phyloP scores from a whole-genome alignment of 2,797 vertebrate species.

The Tenualosa thibaudeaui region DNA sequence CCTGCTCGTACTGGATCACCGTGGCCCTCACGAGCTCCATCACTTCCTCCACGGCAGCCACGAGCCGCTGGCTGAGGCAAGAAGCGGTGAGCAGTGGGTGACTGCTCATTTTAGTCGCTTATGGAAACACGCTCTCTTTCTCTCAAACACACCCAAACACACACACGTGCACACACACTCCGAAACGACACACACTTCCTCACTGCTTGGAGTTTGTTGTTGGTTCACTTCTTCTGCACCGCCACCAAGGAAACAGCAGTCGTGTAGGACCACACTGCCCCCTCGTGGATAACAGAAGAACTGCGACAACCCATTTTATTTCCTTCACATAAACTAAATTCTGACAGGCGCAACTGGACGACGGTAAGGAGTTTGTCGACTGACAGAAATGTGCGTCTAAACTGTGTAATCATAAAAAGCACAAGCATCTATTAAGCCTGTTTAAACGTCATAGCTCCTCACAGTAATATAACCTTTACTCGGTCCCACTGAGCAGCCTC shows the following conservation, averaged over 20 bases:
- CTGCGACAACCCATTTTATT: neutral
- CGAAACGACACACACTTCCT: neutral
- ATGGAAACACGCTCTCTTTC: too few relatives aligned
- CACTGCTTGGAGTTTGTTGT: neutral
- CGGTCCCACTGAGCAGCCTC: too few relatives aligned
- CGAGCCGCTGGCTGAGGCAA: slow-evolving; percentile 54
- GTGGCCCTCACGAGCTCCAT: slow-evolving; percentile 59
- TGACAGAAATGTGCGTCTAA: too few relatives aligned
- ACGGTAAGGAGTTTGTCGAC: neutral
- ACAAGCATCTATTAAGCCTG: too few relatives aligned
- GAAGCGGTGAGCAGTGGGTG: slow-evolving; percentile 52
- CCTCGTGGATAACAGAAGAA: neutral
- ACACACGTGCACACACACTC: too few relatives aligned
- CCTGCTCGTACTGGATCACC: slow-evolving; percentile 59
- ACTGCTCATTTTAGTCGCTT: neutral
- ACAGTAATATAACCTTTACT: too few relatives aligned
- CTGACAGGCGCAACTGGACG: too few relatives aligned
- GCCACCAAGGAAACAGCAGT: neutral
- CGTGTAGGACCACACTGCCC: neutral
- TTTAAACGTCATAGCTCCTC: too few relatives aligned
- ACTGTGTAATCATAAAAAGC: too few relatives aligned
- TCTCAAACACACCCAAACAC: neutral
- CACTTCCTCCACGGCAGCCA: slow-evolving; percentile 59
- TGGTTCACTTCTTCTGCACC: slow-evolving; percentile 2
- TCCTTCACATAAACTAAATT: too few relatives aligned